Conservation (phyloP, 2,797 vertebrate species). For the Threskiornis aethiopicus region DNA sequence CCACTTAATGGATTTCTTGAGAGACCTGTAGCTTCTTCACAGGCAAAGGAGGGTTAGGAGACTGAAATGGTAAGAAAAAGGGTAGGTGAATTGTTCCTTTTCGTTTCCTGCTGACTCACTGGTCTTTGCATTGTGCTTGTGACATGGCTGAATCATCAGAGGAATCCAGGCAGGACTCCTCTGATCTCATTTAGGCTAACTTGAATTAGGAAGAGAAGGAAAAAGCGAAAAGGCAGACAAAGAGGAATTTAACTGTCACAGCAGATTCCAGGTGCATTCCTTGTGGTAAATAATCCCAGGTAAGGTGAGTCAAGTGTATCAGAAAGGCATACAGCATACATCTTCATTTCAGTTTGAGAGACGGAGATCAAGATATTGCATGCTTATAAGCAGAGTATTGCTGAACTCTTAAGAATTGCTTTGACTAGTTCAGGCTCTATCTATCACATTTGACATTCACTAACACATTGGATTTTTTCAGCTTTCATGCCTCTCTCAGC, state of each 20-base stretch:
- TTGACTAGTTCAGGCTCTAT: conserved; percentile 46
- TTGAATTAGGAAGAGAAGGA: background rate
- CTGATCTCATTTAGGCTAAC: background rate
- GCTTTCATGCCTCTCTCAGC: background rate
- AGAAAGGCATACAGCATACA: background rate
- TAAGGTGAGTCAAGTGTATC: background rate
- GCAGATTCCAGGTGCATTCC: background rate
- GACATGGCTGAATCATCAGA: background rate
- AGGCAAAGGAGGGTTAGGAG: background rate
- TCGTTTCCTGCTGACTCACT: background rate
- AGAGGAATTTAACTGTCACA: background rate
- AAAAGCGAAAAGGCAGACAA: background rate
- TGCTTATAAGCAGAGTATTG: conserved; percentile 13
- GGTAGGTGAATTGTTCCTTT: background rate
- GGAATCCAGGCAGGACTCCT: background rate
- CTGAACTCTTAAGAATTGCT: conserved; percentile 42
- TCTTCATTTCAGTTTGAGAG: conserved; percentile 29
- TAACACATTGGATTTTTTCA: conserved; percentile 1
- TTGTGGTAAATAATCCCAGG: background rate
- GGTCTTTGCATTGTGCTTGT: background rate
- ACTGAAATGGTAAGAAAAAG: background rate
- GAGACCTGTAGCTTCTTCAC: background rate
- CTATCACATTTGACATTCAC: conserved; percentile 53
- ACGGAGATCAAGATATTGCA: background rate
- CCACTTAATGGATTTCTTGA: background rate